A percentile compares a stretch with the other conserved stretches of the same genome.
phyloP scores from a whole-genome alignment of 2,888 invertebrate genomes.

The Phaonia tiefii region DNA sequence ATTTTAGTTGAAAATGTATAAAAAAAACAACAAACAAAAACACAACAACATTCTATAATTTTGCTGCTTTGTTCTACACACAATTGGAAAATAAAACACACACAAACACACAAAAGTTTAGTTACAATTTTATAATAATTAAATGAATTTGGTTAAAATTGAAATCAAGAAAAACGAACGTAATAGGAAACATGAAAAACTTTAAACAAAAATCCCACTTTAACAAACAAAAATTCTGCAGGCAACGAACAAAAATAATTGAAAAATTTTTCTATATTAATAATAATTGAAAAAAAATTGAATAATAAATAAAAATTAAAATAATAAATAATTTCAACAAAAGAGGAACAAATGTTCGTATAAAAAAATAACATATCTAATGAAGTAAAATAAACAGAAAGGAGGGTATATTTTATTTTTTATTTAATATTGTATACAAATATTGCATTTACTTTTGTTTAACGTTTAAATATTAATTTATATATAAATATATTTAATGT shows the following conservation, averaged over 20 bases:
- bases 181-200: neutral
- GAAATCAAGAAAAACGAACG: conserved; percentile 23
- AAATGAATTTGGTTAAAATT: neutral
- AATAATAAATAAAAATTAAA: neutral
- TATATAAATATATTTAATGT: neutral
- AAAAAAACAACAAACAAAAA: neutral
- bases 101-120: conserved; percentile 40
- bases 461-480: neutral
- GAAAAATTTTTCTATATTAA: conserved; percentile 7
- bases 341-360: neutral
- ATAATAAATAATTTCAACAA: neutral
- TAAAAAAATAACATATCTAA: conserved; percentile 47
- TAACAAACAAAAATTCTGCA: neutral
- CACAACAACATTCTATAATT: conserved; percentile 29
- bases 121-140: conserved; percentile 15
- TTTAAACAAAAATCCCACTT: neutral
- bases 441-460: conserved; percentile 58
- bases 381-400: no score
- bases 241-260: conserved; percentile 37
- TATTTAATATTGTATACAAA: no score
- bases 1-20: conserved; percentile 12
- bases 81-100: no score
- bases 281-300: neutral
- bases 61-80: conserved; percentile 39
- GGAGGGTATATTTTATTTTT: no score